Evolutionary conservation across 2,797 vertebrate genomes (phyloP).

Genomic region (Typhlichthys eigenmanni): DNA sequence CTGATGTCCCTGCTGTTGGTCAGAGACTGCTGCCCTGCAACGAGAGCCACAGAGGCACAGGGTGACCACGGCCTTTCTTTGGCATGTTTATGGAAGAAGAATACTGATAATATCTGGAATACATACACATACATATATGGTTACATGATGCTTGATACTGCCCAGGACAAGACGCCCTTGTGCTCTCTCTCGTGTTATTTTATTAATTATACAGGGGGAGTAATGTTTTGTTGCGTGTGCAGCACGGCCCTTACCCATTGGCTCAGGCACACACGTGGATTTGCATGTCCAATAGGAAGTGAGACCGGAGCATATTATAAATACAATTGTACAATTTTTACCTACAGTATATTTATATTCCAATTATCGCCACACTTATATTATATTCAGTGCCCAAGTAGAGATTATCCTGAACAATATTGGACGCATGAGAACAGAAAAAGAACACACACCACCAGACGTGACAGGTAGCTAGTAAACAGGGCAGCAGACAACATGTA

Average conservation of each 20-base stretch:
- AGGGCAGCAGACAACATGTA: constrained; percentile 71
- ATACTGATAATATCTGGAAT: no score
- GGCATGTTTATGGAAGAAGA: background rate
- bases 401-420: constrained; percentile 96
- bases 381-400: constrained; percentile 51
- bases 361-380: constrained; percentile 36
- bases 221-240: background rate
- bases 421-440: constrained; percentile 71
- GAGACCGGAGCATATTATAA: no score
- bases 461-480: background rate
- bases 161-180: constrained; percentile 85
- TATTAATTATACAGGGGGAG: background rate
- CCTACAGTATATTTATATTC: background rate
- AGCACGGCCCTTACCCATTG: no score
- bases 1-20: constrained; percentile 98
- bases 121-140: constrained; percentile 16
- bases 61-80: constrained; percentile 33
- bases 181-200: constrained; percentile 51
- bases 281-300: no score
- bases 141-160: constrained; percentile 83
- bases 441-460: constrained; percentile 48
- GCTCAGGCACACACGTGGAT: no score
- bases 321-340: no score
- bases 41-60: constrained; percentile 48
- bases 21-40: constrained; percentile 98